Evolutionary conservation across 1,140 invertebrate species (phyloP).

Genomic region (Cyclargus thomasi): DNA sequence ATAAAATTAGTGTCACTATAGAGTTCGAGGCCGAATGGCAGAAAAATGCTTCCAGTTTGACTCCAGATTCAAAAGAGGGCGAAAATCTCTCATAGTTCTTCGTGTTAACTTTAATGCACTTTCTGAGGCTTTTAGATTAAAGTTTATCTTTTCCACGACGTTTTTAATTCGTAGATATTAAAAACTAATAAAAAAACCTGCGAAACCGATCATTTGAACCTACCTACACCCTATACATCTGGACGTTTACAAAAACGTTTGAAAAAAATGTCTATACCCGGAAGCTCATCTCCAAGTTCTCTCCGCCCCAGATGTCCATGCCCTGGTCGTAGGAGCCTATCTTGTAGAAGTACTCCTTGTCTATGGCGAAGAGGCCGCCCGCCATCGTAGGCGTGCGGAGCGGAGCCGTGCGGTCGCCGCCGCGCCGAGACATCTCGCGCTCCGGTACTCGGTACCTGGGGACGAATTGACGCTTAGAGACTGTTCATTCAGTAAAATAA

Average conservation of each 20-base stretch:
- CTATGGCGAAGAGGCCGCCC: slow-evolving; percentile 98
- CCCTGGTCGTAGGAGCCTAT: slow-evolving; percentile 98
- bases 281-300: slow-evolving; percentile 99
- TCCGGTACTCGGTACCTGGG: slow-evolving; percentile 95
- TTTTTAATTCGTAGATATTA: too few relatives aligned
- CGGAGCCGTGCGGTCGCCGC: slow-evolving; percentile 92
- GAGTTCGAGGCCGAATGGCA: neutral
- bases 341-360: slow-evolving; percentile 97
- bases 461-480: neutral
- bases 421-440: slow-evolving; percentile 93
- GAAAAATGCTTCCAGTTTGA: neutral
- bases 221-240: neutral
- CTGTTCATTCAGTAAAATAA: too few relatives aligned
- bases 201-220: too few relatives aligned
- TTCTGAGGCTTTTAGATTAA: too few relatives aligned
- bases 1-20: slow-evolving; percentile 1
- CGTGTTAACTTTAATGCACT: too few relatives aligned
- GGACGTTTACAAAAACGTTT: neutral
- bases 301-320: slow-evolving; percentile 99
- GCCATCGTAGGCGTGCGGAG: slow-evolving; percentile 98
- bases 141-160: too few relatives aligned
- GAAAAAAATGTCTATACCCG: slow-evolving; percentile 80
- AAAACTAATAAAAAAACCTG: too few relatives aligned
- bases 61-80: neutral
- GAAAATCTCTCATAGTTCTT: neutral